These are phyloP conservation scores for Malurus leucopterus DNA, from an alignment of 2,797 vertebrate species.

Conservation along the genomic window DNA sequence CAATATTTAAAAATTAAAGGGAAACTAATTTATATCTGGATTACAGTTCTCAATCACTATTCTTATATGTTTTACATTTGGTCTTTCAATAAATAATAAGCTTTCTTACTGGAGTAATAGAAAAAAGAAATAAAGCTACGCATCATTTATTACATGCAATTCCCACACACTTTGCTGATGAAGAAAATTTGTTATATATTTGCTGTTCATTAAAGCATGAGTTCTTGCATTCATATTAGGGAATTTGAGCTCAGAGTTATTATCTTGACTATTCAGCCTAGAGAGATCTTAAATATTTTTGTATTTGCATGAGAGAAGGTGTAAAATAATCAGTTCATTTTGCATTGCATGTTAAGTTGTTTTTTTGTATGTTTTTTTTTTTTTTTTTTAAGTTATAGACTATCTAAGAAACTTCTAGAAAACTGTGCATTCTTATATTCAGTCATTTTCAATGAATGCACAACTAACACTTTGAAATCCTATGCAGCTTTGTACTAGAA, in stretches of 20 bases:
- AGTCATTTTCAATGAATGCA: not conserved
- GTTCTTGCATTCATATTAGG: constrained; percentile 7
- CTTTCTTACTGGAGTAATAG: not conserved
- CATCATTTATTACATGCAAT: constrained; percentile 18
- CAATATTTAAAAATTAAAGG: constrained; percentile 42
- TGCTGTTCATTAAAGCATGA: constrained; percentile 2
- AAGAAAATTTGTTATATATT: constrained; percentile 26
- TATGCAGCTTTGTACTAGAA: not conserved
- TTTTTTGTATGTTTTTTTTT: rapidly evolving
- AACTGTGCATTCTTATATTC: not conserved
- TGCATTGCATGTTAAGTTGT: not conserved
- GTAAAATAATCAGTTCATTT: not conserved
- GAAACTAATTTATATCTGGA: constrained; percentile 1
- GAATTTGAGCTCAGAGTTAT: not conserved
- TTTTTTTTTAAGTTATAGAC: not conserved
- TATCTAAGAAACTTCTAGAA: not conserved
- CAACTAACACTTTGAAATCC: not conserved
- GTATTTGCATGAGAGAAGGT: not conserved
- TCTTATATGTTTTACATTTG: constrained; percentile 3
- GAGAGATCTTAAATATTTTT: constrained; percentile 28
- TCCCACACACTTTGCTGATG: constrained; percentile 6
- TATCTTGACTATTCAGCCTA: not conserved
- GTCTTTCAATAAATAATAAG: constrained; percentile 12
- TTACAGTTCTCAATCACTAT: not conserved
- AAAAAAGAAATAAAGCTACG: not conserved